Base-by-base conservation (phyloP, 2,797 vertebrate genomes). In the Enteromius viviparus region DNA sequence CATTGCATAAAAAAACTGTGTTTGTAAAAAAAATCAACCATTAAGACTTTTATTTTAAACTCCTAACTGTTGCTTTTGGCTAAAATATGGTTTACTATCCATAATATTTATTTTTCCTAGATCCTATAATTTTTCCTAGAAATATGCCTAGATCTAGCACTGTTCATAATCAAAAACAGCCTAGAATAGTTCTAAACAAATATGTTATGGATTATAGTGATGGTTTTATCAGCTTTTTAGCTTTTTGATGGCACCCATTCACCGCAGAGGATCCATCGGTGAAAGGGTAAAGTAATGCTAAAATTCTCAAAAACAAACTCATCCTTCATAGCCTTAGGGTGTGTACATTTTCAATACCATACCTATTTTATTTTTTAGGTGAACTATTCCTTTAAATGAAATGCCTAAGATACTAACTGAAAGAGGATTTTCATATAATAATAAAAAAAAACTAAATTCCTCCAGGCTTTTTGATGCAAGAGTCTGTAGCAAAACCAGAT, bases 371-470 rank as follows among this genome's bases (percentile, higher is more conserved):
- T 51, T 51, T 51, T 6, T 51, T 19, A 45, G 15, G 15, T 49
- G 19, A 3, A 55, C 51, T 55, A n/a, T n/a, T 55, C 2, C 7
- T 55, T 55, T n/a, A 55, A 55, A 55, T 55, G 8, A 55, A 53
- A 21, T 53, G 0, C 51, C 51, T 53, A 21, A 21, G 7, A 19
- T 53, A 53, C 34, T 37, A 37, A 37, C 34, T 6, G 34, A 37
- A 55, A 53, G 2, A 53, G 9, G 21, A n/a, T 55, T 55, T 55
- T 55, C 0, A 55, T 10, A 55, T 10, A 55, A 55, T 6, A 37
- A 34, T 32, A 37, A 37, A 37, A 37, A 37, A 37, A 6, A 37
- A 32, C 34, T 29, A 55, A 74, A 88, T 88, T 87, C 82, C 84
- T 85, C 58, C 77, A 66, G 77, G 84, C 76, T 58, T 49, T 42